Percentiles rank a stretch among this genome's conserved stretches.
Evolutionary conservation across 2,888 invertebrate species (phyloP).

Genomic region (Clusia tigrina): DNA sequence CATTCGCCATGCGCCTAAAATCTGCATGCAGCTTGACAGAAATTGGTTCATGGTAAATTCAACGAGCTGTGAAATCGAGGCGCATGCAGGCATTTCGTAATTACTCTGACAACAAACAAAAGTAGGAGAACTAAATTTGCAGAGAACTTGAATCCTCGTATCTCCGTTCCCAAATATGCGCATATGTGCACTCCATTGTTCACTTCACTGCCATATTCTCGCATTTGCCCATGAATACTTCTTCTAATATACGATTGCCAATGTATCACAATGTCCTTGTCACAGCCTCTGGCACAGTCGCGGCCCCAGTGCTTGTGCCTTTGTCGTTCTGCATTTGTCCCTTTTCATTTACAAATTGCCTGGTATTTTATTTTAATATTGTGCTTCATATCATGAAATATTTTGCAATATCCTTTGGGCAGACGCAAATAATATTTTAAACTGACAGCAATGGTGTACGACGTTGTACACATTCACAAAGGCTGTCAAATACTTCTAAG

Average conservation of each 20-base stretch:
- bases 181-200: background rate
- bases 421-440: too few relatives aligned
- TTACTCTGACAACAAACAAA: background rate
- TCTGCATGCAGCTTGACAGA: background rate
- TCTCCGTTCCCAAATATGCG: background rate
- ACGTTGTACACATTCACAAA: too few relatives aligned
- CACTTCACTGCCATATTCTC: background rate
- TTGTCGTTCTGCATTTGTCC: too few relatives aligned
- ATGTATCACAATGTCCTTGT: too few relatives aligned
- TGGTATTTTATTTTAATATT: background rate
- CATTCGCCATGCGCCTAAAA: background rate
- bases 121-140: background rate
- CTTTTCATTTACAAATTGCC: background rate
- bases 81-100: background rate
- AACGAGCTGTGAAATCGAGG: slow-evolving; percentile 11
- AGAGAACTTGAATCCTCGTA: background rate
- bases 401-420: slow-evolving; percentile 14
- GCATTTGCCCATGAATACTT: background rate
- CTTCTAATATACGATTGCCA: too few relatives aligned
- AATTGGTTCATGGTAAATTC: slow-evolving; percentile 11
- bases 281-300: too few relatives aligned
- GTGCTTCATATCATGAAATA: slow-evolving; percentile 16
- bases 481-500: too few relatives aligned
- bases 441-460: too few relatives aligned
- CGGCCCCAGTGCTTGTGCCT: too few relatives aligned